Base-by-base conservation (phyloP, 1,140 invertebrate genomes). In the Lucilia sericata region DNA sequence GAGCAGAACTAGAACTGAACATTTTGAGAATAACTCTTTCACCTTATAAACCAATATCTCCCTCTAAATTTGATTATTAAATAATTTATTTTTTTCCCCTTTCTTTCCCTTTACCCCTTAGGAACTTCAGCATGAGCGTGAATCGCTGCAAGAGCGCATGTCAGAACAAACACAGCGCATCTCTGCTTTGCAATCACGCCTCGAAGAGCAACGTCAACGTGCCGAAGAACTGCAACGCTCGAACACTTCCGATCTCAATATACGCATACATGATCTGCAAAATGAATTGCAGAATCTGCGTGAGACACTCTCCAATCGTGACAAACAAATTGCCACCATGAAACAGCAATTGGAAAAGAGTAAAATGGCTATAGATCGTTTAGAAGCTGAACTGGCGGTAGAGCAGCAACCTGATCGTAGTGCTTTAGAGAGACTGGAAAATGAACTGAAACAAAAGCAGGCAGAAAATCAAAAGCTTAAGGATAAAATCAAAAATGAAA, bases 131-230 rank as follows among this genome's bases (percentile, higher is more conserved):
- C 94, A 94, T 65, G 96, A 97, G 87, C 94, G 95, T 25, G 95
- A 96, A 86, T 94, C 95, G 42, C 91, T 97, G 74, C 96, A 97
- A 88, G 93, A 95, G 85, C 94, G 95, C 70, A 94, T 96, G 85
- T 95, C 95, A 34, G 95, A 97, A 87, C 95, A 96, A 88, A 92
- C 96, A 83, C 93, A 96, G 83, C 94, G 95, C 87, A 95, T 97
- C 83, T 96, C 96, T 70, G 93, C 94, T 1, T 92, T 97, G 85
- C 94, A 96, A 85, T 95, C 95, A 83, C 93, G 96, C 19, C 91
- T 97, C 49, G 96, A 97, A 88, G 95, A 95, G 86, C 95, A 96
- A 86, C 92, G 95, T 9, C 93, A 94, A 86, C 94, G 94, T 74
- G 95, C 94, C 0, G 95, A 95, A 82, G 94, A 95, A 84, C 92